Base-by-base conservation (phyloP, 1,140 invertebrate genomes). In the Pollicipes pollicipes region DNA sequence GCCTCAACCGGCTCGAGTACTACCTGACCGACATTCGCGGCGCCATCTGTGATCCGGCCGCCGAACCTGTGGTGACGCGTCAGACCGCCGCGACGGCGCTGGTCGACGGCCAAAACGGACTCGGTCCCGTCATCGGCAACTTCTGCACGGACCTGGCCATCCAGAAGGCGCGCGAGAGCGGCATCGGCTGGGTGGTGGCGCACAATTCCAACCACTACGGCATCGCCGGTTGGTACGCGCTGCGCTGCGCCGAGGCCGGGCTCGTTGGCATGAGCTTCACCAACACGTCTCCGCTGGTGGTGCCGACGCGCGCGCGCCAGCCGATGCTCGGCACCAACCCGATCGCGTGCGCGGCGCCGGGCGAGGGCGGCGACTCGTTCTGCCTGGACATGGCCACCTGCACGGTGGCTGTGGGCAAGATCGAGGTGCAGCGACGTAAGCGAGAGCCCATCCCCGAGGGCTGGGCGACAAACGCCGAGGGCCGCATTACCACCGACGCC, bases 311-410 rank as follows among this genome's bases (percentile, higher is more conserved):
- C 71, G 87, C 88, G 6, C 29, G 73, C 37, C 78, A 88, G 82
- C 80, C 85, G 0, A 86, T 85, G 3, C 78, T 97, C 0, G 94
- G 94, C n/a, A 95, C 93, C 0, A 97, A 97, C 81, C 93, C 94
- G 0, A 72, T 97, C 10, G 83, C 88, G 0, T 77, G 95, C 0
- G 91, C 88, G 0, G 94, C 93, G n/a, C 86, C 87, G 1, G 88
- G n/a, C n/a, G n/a, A n/a, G n/a, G 37, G 10, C 24, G 24, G 10
- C 37, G 92, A 95, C 76, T 81, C 84, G 67, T 96, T 95, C 80
- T 85, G 93, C 0, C 78, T 98, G 35, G 95, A 98, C 77, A 96
- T 96, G 93, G 93, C 95, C 0, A 95, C 94, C 0, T 90, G 92
- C 0, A 85, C 90, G 0, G 93, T 93, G 0, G 88, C 90, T 30